Base-by-base conservation (phyloP, 2,888 invertebrate genomes). In the Eristalinus sepulchralis region DNA sequence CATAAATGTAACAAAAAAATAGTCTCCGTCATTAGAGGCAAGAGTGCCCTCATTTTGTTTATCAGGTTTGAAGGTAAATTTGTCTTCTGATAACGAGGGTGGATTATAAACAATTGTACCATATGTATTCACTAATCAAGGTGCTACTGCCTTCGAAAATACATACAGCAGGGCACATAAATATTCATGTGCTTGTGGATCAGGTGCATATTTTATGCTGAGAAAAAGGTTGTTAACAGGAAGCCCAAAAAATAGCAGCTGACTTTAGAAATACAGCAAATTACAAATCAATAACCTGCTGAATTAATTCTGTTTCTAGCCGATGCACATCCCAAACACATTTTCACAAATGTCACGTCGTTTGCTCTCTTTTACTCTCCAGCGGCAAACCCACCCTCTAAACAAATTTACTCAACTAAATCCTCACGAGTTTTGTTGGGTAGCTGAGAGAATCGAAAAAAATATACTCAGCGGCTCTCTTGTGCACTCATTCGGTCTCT, bases 251-350 rank as follows among this genome's bases (percentile, higher is more conserved):
- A 34, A 8, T 68, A 83, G 73, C 83, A 83, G 83, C 73, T 83
- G 83, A 79, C 71, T 84, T 75, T 57, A 57, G 62, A 47, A 13
- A 53, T 66, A 33, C 59, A 76, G 34, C 55, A 81, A 68, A 63
- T 59, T 33, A 85, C 36, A 85, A 85, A 85, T 85, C 85, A 85
- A 85, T 85, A 86, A 83, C 75, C 71, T 22, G 80, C 75, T 57
- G 73, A 77, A 68, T 80, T 83, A 22, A 9, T 20, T 27, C 27
- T 77, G 60, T 73, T 66, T 64, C 63, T 68, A 62, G 70, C 39
- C 27, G 67, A 73, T 87, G 75, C 87, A 79, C 78, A 78, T 75
- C 60, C 17, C 13, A 63, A 72, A 66, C 55, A 57, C 22, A 27
- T 10, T 85, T n/a, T 24, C 2, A 2, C 13, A 66, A 57, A 22